Conservation (phyloP, 2,113 vertebrate species). For the Scopus umbretta region DNA sequence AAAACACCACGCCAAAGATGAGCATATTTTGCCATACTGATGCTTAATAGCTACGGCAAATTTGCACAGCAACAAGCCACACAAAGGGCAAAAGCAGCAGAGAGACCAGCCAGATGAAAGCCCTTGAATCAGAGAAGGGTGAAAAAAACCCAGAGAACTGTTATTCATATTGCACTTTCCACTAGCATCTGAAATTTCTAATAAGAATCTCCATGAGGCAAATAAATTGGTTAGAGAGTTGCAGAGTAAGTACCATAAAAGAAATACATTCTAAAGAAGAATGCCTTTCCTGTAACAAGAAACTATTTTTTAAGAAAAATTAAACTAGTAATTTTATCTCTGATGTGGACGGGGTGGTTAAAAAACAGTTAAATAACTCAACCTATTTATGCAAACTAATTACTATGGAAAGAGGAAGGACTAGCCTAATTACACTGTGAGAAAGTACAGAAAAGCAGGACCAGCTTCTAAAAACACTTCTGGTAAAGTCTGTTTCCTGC, state of each 20-base stretch:
- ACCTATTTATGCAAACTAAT: background rate
- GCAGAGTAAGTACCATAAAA: background rate
- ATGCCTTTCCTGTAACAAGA: background rate
- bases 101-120: conserved; percentile 78
- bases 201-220: background rate
- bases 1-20: conserved; percentile 76
- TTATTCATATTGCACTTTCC: background rate
- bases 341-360: background rate
- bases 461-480: background rate
- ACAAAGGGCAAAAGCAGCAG: conserved; percentile 75
- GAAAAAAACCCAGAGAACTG: background rate
- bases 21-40: conserved; percentile 74
- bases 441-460: background rate
- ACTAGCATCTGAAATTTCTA: background rate
- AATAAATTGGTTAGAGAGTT: background rate
- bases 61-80: conserved; percentile 75
- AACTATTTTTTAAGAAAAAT: background rate
- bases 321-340: background rate
- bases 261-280: background rate
- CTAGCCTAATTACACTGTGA: background rate
- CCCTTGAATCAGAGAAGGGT: conserved; percentile 28
- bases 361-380: background rate
- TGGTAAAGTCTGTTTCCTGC: background rate
- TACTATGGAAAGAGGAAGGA: background rate
- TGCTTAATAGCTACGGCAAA: conserved; percentile 65